Base-by-base conservation (phyloP, 2,797 vertebrate species). In the Botia kubotai region DNA sequence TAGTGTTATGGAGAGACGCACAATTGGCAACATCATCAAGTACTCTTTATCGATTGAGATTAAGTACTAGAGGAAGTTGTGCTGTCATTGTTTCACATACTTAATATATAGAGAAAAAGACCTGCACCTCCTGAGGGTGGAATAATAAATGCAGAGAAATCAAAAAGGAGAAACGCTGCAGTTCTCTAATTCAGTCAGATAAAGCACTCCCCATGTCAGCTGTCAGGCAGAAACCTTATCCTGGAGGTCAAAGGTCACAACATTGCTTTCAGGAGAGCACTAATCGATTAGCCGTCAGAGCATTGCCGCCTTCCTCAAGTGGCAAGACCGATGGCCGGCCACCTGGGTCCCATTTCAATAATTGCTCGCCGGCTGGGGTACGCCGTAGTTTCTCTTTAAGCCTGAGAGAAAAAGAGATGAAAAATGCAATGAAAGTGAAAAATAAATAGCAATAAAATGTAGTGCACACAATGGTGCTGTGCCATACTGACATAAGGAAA, bases 301-400 rank as follows among this genome's bases (percentile, higher is more conserved):
- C 79, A 84, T 90, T 6, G 85, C 74, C 53, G 87, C 87, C 72
- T 71, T 36, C 77, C 85, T 89, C 85, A 78, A 87, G 85, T 85
- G 84, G 88, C 87, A 89, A 90, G 93, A 95, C 94, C 93, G 94
- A 97, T 95, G 95, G 96, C 95, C 94, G 95, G 88, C 92, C 92
- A 93, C 87, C 90, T 91, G 89, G 89, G 91, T 88, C 89, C 79
- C 87, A 92, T 95, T 95, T 95, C 95, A 95, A 95, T 96, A 96
- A 96, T 95, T 95, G 94, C 91, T 93, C 91, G 87, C 93, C 93
- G 94, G 92, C 93, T 89, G 93, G 95, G 95, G 79, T 75, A 69
- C 46, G 53, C 76, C 72, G 46, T 79, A 81, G 68, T 69, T 70
- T 53, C 29, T 71, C 63, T 55, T 81, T 68, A 80, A 29, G 70